These are phyloP conservation scores for Setophaga petechia DNA, from an alignment of 2,113 vertebrate species.

Conservation along the genomic window DNA sequence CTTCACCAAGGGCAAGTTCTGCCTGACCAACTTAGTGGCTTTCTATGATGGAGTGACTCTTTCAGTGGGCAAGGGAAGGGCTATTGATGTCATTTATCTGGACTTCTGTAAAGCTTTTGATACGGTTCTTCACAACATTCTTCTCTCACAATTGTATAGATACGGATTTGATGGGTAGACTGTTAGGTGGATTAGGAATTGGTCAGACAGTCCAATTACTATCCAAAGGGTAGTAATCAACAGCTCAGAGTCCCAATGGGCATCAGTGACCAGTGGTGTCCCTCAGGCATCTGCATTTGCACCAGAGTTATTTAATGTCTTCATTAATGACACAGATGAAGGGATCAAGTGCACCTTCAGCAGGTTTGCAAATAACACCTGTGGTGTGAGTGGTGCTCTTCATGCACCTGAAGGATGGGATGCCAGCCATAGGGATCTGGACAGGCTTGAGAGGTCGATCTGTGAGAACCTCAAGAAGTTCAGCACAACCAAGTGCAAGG, in stretches of 20 bases:
- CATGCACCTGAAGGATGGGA: not conserved
- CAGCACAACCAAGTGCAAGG: not conserved
- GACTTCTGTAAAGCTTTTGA: not conserved
- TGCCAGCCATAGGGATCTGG: not conserved
- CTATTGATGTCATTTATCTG: not conserved
- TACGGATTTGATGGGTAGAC: not conserved
- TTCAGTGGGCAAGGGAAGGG: not conserved
- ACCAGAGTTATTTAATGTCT: not conserved
- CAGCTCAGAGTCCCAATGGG: not conserved
- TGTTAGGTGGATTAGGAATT: not conserved
- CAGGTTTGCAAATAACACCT: not conserved
- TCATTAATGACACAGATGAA: not conserved
- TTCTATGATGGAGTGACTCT: not conserved
- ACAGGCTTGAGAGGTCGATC: not conserved
- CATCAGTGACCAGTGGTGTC: not conserved
- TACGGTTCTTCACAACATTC: rapidly evolving
- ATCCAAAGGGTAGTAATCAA: not conserved
- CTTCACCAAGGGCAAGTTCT: not conserved
- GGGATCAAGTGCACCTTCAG: not conserved
- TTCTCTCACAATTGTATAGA: not conserved
- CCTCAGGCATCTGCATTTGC: rapidly evolving
- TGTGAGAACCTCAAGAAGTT: not conserved
- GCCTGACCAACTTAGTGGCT: not conserved
- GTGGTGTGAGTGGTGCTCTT: not conserved
- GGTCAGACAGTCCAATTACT: not conserved